These are phyloP conservation scores for Apodemus agrarius DNA, from an alignment of 2,797 vertebrate species.

Conservation along the genomic window DNA sequence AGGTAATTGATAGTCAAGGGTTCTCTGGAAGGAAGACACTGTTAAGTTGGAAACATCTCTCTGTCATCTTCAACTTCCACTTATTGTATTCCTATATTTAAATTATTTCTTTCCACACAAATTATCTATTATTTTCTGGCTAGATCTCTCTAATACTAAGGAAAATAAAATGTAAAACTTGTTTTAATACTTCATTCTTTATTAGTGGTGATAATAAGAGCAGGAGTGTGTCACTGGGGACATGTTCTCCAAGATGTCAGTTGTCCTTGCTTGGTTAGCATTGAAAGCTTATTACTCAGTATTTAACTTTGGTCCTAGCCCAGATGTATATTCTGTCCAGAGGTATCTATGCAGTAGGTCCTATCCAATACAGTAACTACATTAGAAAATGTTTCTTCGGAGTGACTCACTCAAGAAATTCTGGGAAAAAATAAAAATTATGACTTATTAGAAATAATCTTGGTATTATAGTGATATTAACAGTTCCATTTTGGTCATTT, in stretches of 20 bases:
- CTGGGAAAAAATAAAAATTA: conserved; percentile 57
- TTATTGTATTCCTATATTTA: background rate
- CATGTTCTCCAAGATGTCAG: conserved; percentile 57
- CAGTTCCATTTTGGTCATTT: background rate
- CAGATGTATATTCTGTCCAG: conserved; percentile 46
- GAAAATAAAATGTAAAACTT: conserved; percentile 26
- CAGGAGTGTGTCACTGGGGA: conserved; percentile 38
- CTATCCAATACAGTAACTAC: background rate
- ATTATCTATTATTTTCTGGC: conserved; percentile 21
- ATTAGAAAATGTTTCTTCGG: conserved; percentile 14
- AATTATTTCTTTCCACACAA: conserved; percentile 33
- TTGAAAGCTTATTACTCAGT: conserved; percentile 54
- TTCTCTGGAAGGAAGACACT: conserved; percentile 41
- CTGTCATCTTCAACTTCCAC: background rate
- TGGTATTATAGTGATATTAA: background rate
- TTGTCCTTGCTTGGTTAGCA: conserved; percentile 66
- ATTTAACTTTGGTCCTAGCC: conserved; percentile 38
- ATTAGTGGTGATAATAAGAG: conserved; percentile 49
- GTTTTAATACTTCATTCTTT: conserved; percentile 37
- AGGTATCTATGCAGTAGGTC: conserved; percentile 49
- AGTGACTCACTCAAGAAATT: conserved; percentile 51
- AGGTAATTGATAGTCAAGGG: background rate
- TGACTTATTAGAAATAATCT: background rate
- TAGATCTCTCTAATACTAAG: background rate
- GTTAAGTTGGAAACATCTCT: conserved; percentile 11